phyloP scores from a whole-genome alignment of 2,888 invertebrate species.

The Thelaira solivaga region DNA sequence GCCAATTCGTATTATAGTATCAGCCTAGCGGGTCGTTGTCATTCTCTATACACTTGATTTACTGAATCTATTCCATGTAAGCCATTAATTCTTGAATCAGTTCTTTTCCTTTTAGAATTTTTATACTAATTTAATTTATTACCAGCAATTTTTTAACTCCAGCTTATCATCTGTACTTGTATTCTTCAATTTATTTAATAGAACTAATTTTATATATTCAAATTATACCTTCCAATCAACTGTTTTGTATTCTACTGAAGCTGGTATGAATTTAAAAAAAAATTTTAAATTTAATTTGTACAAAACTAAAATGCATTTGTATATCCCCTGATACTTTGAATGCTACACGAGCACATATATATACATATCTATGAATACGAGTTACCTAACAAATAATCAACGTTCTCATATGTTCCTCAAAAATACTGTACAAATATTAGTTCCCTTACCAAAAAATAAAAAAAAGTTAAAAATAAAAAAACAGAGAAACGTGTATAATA shows the following conservation, averaged over 20 bases:
- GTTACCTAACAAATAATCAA: not conserved
- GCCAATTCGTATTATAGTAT: too few species aligned
- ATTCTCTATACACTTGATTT: too few species aligned
- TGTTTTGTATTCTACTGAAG: not conserved
- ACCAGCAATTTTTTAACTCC: too few species aligned
- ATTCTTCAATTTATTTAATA: too few species aligned
- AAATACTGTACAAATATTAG: conserved; percentile 27
- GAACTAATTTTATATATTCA: not conserved
- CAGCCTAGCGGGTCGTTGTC: too few species aligned
- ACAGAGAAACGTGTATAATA: conserved; percentile 12
- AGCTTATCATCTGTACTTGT: too few species aligned
- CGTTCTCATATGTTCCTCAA: not conserved
- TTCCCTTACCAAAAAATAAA: not conserved
- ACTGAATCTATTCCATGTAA: too few species aligned
- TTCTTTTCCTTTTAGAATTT: too few species aligned
- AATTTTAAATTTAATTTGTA: conserved; percentile 14
- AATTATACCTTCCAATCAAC: not conserved
- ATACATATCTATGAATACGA: not conserved
- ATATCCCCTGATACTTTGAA: not conserved
- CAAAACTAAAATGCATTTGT: not conserved
- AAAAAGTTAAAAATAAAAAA: not conserved
- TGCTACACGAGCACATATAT: too few species aligned
- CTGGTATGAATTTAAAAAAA: not conserved
- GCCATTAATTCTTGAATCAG: too few species aligned
- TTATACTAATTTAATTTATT: too few species aligned